phyloP scores from a whole-genome alignment of 2,113 vertebrate genomes.

The Campylomormyrus tamandua region DNA sequence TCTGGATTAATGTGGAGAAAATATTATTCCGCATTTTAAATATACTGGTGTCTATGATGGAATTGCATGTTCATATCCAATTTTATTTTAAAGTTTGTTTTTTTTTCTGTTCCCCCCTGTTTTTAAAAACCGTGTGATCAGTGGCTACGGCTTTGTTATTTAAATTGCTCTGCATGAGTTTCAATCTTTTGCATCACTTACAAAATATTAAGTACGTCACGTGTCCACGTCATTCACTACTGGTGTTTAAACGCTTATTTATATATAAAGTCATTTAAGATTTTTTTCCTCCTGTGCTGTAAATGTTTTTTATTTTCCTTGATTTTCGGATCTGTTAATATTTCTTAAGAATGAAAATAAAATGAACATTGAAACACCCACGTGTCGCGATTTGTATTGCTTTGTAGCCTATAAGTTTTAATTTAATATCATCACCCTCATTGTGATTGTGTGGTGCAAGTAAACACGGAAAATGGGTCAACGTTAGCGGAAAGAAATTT shows the following conservation, averaged over 20 bases:
- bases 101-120: not conserved
- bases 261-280: conserved; percentile 14
- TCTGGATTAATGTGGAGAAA: conserved; percentile 11
- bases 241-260: conserved; percentile 11
- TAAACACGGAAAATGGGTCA: not conserved
- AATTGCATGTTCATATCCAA: conserved; percentile 10
- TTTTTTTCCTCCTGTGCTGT: conserved; percentile 11
- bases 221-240: conserved; percentile 1
- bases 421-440: not conserved
- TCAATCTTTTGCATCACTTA: conserved; percentile 5
- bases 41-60: conserved; percentile 6
- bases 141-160: not conserved
- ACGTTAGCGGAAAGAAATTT: not conserved
- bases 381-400: not conserved
- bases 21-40: not conserved
- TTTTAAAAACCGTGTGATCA: conserved; percentile 2
- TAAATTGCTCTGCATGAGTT: conserved; percentile 14
- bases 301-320: conserved; percentile 15
- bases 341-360: conserved; percentile 16
- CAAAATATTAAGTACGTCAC: not conserved
- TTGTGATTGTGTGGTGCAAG: not conserved
- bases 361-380: not conserved
- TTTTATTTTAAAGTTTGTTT: not conserved
- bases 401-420: not conserved
- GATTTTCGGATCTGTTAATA: conserved; percentile 3